These are phyloP conservation scores for Cybosia mesomella DNA, from an alignment of 2,888 invertebrate species.

Conservation along the genomic window DNA sequence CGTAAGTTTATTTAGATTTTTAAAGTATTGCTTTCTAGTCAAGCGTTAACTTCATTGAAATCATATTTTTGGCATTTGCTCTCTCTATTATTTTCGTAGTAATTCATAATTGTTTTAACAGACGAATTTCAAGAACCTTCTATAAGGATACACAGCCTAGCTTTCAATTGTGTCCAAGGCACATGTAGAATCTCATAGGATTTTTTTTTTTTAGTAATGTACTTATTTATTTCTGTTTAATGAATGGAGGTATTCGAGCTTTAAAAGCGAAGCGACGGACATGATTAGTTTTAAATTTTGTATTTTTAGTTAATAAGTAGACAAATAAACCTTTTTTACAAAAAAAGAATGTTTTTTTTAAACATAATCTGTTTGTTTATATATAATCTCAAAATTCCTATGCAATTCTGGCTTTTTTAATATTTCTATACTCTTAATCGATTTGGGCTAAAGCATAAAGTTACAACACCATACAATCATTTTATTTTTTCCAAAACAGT, in stretches of 20 bases:
- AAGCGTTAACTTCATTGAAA: conserved; percentile 32
- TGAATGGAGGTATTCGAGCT: conserved; percentile 64
- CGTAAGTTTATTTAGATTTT: conserved; percentile 50
- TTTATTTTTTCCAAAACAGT: too few species aligned
- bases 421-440: too few species aligned
- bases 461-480: background rate
- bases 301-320: conserved; percentile 58
- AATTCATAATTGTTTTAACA: conserved; percentile 35
- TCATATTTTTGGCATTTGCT: conserved; percentile 58
- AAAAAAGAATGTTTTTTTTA: too few species aligned
- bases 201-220: conserved; percentile 52
- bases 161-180: conserved; percentile 79
- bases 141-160: conserved; percentile 62
- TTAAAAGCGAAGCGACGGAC: conserved; percentile 78
- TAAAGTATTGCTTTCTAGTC: conserved; percentile 68
- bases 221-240: conserved; percentile 58
- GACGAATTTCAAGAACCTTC: conserved; percentile 43
- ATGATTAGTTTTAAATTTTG: conserved; percentile 59
- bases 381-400: background rate
- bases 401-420: too few species aligned
- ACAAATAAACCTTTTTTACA: conserved; percentile 60
- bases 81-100: conserved; percentile 54
- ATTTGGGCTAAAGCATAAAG: background rate
- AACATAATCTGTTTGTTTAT: too few species aligned
- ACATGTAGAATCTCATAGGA: conserved; percentile 76